Evolutionary conservation across 2,797 vertebrate species (phyloP), one percentile per base, ranked within the genome.

Genomic region (Neomorphus geoffroyi): DNA sequence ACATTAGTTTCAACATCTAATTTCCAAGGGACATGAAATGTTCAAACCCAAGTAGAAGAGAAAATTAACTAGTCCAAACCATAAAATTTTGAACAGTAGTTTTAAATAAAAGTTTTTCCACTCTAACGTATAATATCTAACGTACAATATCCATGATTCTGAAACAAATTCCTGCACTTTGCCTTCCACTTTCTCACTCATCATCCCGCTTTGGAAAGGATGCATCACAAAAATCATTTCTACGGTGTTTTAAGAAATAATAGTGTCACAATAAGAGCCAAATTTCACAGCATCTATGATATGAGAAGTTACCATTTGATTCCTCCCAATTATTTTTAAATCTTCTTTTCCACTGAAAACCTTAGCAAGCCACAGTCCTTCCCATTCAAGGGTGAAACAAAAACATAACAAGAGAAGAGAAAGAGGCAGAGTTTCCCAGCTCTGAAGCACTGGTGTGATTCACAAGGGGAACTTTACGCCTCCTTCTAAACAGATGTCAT

Each of bases 401-500:
- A 89, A 88, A 86, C 39, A 57, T 18, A 67, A 82, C 0, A 5
- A 73, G 75, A 82, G 69, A 67, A 69, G 69, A 39, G 78, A 81
- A 79, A 30, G 24, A 89, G 58, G 43, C 39, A 41, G 56, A 89
- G 71, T 75, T 95, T 90, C 82, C 78, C 81, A 95, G 70, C 80
- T 89, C 80, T 86, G 73, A 61, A 95, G 37, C 57, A 51, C 71
- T 91, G 50, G 51, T 32, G 28, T 95, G 93, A 97, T 78, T 96
- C 96, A 94, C 71, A 78, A 92, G 74, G 54, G 77, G 77, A 94
- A 95, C 90, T 90, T 87, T 92, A 86, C 9, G 24, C 71, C 88
- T 92, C 90, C 87, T 77, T 95, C 87, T 89, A 96, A 97, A 93
- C 97, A 98, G 96, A 97, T 95, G 93, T 89, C 66, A 94, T 75